phyloP scores from a whole-genome alignment of 2,113 vertebrate species.

The Oncorhynchus nerka region DNA sequence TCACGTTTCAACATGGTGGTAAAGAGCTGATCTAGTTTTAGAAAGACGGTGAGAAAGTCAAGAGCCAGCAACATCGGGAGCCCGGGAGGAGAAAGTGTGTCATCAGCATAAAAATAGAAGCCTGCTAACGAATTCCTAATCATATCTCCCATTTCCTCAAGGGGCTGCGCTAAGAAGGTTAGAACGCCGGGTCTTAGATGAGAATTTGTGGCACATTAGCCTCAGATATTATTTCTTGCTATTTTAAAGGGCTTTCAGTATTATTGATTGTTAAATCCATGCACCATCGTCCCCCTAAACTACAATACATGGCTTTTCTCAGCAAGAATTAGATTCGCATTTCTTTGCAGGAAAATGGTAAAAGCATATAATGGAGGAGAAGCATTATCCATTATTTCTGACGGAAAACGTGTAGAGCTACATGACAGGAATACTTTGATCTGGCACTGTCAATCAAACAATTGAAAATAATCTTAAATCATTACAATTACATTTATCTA shows the following conservation, averaged over 20 bases:
- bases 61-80: constrained; percentile 69
- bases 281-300: constrained; percentile 20
- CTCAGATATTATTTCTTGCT: constrained; percentile 67
- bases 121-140: constrained; percentile 79
- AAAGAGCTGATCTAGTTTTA: constrained; percentile 76
- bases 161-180: constrained; percentile 75
- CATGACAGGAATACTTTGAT: constrained; percentile 24
- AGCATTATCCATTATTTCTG: constrained; percentile 31
- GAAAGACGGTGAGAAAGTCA: constrained; percentile 74
- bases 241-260: constrained; percentile 57
- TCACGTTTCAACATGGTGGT: constrained; percentile 57
- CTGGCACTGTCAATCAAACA: constrained; percentile 39
- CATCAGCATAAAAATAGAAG: constrained; percentile 83
- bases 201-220: constrained; percentile 72
- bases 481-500: neutral
- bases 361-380: constrained; percentile 46
- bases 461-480: constrained; percentile 48
- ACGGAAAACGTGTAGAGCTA: constrained; percentile 24
- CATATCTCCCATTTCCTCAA: constrained; percentile 73
- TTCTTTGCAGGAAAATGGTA: constrained; percentile 52
- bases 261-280: constrained; percentile 66
- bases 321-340: constrained; percentile 24
- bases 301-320: constrained; percentile 44
- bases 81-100: constrained; percentile 76
- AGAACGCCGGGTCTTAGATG: constrained; percentile 68